Evolutionary conservation across 1,140 invertebrate genomes (phyloP).

Genomic region (Copidosoma floridanum): DNA sequence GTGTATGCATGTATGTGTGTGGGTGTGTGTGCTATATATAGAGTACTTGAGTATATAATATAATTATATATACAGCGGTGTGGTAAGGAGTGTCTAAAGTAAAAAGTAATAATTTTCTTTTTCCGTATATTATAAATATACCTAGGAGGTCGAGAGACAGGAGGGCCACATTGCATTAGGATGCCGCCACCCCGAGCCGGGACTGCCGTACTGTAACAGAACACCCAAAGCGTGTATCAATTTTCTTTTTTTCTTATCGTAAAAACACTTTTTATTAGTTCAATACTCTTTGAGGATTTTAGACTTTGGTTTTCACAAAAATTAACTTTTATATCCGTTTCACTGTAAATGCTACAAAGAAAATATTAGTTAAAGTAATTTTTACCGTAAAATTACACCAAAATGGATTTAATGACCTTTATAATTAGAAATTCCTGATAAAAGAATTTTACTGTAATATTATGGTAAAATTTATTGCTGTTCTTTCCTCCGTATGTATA

Average conservation of each 20-base stretch:
- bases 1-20: no score
- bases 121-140: constrained; percentile 23
- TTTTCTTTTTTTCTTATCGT: background rate
- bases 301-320: no score
- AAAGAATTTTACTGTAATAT: background rate
- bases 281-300: background rate
- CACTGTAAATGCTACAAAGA: no score
- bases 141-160: constrained; percentile 27
- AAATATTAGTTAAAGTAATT: background rate
- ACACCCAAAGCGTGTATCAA: constrained; percentile 38
- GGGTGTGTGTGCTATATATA: constrained; percentile 21
- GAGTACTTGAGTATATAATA: constrained; percentile 24
- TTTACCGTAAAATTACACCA: background rate
- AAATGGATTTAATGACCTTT: background rate
- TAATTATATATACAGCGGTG: constrained; percentile 25
- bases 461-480: background rate
- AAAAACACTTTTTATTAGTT: background rate
- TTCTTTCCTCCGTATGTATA: background rate
- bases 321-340: no score
- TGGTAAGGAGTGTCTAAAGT: constrained; percentile 30
- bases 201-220: constrained; percentile 57
- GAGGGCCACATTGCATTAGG: constrained; percentile 40
- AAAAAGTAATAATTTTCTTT: constrained; percentile 24
- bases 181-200: constrained; percentile 54
- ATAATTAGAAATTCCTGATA: background rate